Base-by-base conservation (phyloP, 2,113 vertebrate species). In the Neodontobutis hainanensis region DNA sequence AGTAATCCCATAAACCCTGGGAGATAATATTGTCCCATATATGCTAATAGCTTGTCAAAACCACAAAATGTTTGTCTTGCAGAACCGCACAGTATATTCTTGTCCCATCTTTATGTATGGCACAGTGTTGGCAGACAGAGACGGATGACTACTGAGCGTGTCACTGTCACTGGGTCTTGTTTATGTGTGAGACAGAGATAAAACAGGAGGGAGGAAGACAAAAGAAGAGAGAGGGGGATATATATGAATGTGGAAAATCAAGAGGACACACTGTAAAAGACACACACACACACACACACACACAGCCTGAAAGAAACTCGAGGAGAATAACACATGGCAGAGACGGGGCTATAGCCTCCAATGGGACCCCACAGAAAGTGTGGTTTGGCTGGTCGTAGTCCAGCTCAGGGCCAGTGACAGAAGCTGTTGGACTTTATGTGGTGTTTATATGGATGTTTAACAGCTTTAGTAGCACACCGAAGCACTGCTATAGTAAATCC, bases 321-420 rank as follows among this genome's bases (percentile, higher is more conserved):
- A 49, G 52, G 48, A 49, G 74, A 32, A 58, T 65, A 56, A 40
- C 77, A 72, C 73, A 75, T 81, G 74, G 78, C 55, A 55, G 66
- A 50, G 74, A 70, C 46, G 47, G 69, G 70, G 66, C 56, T 76
- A 78, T 69, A 73, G 68, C 16, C 68, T 70, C 50, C 59, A 68
- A 63, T 58, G 63, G 36, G 60, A 45, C 68, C 59, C 16, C 11
- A 53, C 48, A 52, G 56, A 38, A 70, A 40, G n/a, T 11, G n/a
- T 35, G 59, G 57, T 34, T 68, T 56, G 47, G 53, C 53, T 73
- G 53, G 61, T 75, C 75, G 77, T 57, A 36, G 35, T 14, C 43
- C 70, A 64, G 64, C 57, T 60, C 68, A 1, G 5, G 45, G 69
- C 61, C 19, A 27, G 19, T 53, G 57, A 63, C 35, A 50, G 38